Evolutionary conservation across 2,888 invertebrate species (phyloP).

Genomic region (Scaptomyza cyrtandrae): DNA sequence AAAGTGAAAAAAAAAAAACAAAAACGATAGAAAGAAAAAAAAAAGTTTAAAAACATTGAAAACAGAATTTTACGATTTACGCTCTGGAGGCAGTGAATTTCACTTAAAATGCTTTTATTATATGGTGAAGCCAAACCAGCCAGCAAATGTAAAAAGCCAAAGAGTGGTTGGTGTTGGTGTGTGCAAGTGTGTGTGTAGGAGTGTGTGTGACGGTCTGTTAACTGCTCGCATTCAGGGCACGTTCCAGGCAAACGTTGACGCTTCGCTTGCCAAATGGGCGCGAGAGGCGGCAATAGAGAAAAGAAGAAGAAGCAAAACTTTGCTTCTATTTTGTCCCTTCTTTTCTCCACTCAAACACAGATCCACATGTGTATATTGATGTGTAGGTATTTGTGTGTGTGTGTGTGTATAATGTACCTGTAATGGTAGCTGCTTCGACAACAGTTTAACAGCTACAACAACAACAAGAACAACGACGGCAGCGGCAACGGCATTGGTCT

Average conservation of each 20-base stretch:
- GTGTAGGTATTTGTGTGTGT: slow-evolving; percentile 15
- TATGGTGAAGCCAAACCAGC: slow-evolving; percentile 60
- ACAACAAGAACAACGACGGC: slow-evolving; percentile 31
- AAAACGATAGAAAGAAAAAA: slow-evolving; percentile 2
- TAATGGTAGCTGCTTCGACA: slow-evolving; percentile 62
- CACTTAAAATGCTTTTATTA: slow-evolving; percentile 77
- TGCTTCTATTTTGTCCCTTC: slow-evolving; percentile 37
- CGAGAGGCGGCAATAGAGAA: slow-evolving; percentile 43
- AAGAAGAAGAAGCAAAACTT: slow-evolving; percentile 32
- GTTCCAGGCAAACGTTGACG: slow-evolving; percentile 74
- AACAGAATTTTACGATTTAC: slow-evolving; percentile 77
- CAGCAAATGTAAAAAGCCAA: slow-evolving; percentile 40
- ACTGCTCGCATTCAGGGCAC: slow-evolving; percentile 72
- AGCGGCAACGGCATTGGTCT: slow-evolving; percentile 38
- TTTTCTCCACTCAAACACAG: slow-evolving; percentile 36
- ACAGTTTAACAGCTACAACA: slow-evolving; percentile 50
- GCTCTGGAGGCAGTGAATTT: slow-evolving; percentile 71
- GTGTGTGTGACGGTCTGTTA: slow-evolving; percentile 47
- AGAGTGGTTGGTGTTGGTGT: slow-evolving; percentile 6
- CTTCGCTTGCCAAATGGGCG: slow-evolving; percentile 69
- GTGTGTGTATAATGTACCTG: slow-evolving; percentile 48
- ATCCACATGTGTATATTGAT: neutral
- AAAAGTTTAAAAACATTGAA: slow-evolving; percentile 67
- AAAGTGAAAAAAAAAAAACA: slow-evolving; percentile 40
- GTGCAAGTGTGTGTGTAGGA: slow-evolving; percentile 17